Percentiles rank a stretch among this genome's conserved stretches.
phyloP scores from a whole-genome alignment of 2,888 invertebrate species.

The Idaea aversata region DNA sequence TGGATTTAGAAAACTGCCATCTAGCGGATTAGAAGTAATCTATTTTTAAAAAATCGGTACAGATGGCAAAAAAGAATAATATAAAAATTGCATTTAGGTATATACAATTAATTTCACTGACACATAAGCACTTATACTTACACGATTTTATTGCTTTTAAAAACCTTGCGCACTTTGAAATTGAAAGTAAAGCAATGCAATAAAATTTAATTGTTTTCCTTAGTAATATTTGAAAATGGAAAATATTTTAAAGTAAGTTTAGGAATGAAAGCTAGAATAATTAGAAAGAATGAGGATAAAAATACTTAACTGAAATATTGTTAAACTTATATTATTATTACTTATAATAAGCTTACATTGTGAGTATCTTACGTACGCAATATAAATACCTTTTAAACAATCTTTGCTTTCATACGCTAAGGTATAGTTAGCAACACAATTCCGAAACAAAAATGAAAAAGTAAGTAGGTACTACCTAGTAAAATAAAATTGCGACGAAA shows the following conservation, averaged over 20 bases:
- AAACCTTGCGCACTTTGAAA: neutral
- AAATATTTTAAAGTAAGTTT: neutral
- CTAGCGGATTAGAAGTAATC: neutral
- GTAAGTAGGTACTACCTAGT: neutral
- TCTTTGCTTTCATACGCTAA: neutral
- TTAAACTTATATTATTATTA: neutral
- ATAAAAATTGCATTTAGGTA: no score
- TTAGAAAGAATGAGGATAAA: neutral
- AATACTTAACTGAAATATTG: neutral
- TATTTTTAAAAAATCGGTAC: neutral
- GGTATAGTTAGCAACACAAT: constrained; percentile 30
- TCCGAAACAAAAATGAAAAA: neutral
- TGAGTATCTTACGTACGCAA: neutral
- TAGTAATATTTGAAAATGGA: no score
- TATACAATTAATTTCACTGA: constrained; percentile 11
- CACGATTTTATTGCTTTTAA: neutral
- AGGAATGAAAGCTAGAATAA: neutral
- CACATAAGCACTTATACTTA: neutral
- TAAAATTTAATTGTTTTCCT: neutral
- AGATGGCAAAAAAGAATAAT: neutral
- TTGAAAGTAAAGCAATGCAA: neutral
- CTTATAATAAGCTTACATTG: constrained; percentile 2
- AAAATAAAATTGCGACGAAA: no score
- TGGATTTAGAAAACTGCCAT: neutral
- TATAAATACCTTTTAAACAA: neutral